A percentile compares a stretch with the other conserved stretches of the same genome.
These are phyloP conservation scores for Channallabes apus DNA, from an alignment of 2,797 vertebrate genomes.

Conservation along the genomic window DNA sequence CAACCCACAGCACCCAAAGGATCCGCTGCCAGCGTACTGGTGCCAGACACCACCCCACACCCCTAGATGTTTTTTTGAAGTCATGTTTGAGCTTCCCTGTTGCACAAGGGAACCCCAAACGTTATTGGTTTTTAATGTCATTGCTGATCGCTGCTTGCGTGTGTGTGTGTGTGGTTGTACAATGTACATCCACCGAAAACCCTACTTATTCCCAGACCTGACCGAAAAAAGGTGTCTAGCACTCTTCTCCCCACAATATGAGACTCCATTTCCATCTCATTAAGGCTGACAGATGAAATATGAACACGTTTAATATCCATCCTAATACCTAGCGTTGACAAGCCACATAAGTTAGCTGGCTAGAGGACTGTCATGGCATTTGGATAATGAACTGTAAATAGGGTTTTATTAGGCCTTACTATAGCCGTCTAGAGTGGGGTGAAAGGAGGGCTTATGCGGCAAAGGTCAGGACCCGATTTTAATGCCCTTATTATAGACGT, in stretches of 20 bases:
- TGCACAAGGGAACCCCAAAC: no score
- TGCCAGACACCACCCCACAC: no score
- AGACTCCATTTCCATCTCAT: slow-evolving; percentile 32
- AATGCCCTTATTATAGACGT: slow-evolving; percentile 55
- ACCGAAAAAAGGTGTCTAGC: background rate
- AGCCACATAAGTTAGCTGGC: slow-evolving; percentile 63
- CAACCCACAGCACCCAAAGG: no score
- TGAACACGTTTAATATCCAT: slow-evolving; percentile 67
- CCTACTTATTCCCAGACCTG: background rate
- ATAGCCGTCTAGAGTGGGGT: slow-evolving; percentile 41
- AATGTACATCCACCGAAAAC: background rate
- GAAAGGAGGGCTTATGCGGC: slow-evolving; percentile 58
- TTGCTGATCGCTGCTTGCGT: no score
- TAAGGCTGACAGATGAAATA: slow-evolving; percentile 64
- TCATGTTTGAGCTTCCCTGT: no score
- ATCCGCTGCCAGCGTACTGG: no score
- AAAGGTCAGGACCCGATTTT: slow-evolving; percentile 68
- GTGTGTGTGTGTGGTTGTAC: no score
- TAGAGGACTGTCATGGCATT: slow-evolving; percentile 72
- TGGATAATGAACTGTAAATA: slow-evolving; percentile 73
- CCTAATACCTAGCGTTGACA: slow-evolving; percentile 73
- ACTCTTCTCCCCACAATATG: background rate
- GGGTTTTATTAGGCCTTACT: slow-evolving; percentile 62
- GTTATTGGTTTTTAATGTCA: no score
- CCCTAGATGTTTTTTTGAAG: no score